Evolutionary conservation across 2,888 invertebrate species (phyloP).

Genomic region (Orthosia gothica): DNA sequence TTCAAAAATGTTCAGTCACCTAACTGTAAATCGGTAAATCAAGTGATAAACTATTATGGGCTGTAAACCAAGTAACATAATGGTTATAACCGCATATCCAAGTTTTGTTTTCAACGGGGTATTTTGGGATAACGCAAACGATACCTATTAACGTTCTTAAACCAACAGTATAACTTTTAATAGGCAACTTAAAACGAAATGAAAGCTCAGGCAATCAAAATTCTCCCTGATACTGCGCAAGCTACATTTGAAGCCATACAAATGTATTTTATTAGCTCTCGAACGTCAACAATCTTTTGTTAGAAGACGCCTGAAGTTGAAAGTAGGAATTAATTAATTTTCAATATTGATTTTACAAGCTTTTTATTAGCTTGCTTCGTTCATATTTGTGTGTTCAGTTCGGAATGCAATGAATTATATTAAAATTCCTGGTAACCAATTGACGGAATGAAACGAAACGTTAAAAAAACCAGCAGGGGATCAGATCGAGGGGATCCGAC

Average conservation of each 20-base stretch:
- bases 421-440: no score
- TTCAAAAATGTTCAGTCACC: not conserved
- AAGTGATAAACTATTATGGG: conserved; percentile 4
- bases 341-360: not conserved
- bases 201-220: conserved; percentile 61
- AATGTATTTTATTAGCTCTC: conserved; percentile 48
- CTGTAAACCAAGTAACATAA: conserved; percentile 24
- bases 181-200: conserved; percentile 53
- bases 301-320: conserved; percentile 7
- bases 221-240: conserved; percentile 53
- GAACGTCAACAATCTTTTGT: conserved; percentile 40
- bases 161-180: conserved; percentile 61
- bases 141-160: conserved; percentile 53
- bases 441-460: no score
- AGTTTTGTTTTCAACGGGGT: conserved; percentile 24
- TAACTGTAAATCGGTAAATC: conserved; percentile 26
- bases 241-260: conserved; percentile 45
- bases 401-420: no score
- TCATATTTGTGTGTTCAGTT: no score
- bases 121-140: conserved; percentile 54
- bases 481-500: no score
- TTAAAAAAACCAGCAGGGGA: no score
- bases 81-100: conserved; percentile 15
- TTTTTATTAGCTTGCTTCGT: no score
- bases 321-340: conserved; percentile 14